phyloP scores from a whole-genome alignment of 2,113 vertebrate species.

The Chaetodon auriga region DNA sequence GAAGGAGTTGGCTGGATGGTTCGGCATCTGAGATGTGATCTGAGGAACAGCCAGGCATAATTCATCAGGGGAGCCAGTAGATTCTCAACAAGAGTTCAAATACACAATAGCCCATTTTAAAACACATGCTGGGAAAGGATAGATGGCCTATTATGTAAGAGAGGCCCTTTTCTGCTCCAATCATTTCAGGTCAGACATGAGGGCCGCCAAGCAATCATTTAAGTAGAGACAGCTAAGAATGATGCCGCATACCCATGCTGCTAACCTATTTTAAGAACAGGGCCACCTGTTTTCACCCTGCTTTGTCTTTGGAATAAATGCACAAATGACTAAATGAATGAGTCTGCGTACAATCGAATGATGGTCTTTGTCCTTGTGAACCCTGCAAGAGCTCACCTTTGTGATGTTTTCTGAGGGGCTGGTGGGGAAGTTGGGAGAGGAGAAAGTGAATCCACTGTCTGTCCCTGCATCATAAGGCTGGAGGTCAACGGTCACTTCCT shows the following conservation, averaged over 20 bases:
- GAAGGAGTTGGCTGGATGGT: slow-evolving; percentile 87
- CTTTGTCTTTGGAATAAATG: slow-evolving; percentile 8
- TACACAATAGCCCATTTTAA: slow-evolving; percentile 38
- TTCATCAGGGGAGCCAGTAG: slow-evolving; percentile 36
- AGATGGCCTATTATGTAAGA: slow-evolving; percentile 50
- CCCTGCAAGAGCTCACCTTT: slow-evolving; percentile 59
- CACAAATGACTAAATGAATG: not conserved
- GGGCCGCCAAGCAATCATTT: slow-evolving; percentile 50
- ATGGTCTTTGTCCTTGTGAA: not conserved
- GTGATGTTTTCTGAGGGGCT: slow-evolving; percentile 84
- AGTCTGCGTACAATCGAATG: not conserved
- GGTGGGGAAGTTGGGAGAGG: slow-evolving; percentile 86
- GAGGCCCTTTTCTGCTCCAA: slow-evolving; percentile 35
- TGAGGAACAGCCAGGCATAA: slow-evolving; percentile 48
- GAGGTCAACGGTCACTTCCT: slow-evolving; percentile 84
- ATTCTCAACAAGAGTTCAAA: slow-evolving; percentile 35
- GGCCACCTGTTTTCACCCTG: not conserved
- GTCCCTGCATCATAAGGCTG: slow-evolving; percentile 86
- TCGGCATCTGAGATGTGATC: slow-evolving; percentile 87
- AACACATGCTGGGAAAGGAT: slow-evolving; percentile 42
- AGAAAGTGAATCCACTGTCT: slow-evolving; percentile 88
- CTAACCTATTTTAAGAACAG: slow-evolving; percentile 41
- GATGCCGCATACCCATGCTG: slow-evolving; percentile 13
- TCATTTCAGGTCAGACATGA: slow-evolving; percentile 51
- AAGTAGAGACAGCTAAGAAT: slow-evolving; percentile 56